Conservation (phyloP, 2,888 invertebrate genomes). For the Ophioninae sp. region DNA sequence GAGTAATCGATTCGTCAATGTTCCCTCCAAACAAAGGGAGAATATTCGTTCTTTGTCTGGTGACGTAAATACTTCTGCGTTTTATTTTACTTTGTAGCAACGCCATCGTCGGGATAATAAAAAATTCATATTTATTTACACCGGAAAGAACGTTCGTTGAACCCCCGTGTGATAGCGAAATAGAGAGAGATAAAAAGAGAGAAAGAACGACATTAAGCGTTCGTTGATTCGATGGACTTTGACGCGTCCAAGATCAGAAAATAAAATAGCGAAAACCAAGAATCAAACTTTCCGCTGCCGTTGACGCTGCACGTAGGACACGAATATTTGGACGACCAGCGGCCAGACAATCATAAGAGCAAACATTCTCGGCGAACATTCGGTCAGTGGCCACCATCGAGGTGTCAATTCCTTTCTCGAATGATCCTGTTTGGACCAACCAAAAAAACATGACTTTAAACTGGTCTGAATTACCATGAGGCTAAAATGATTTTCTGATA, state of each 20-base stretch:
- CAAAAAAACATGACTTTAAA: neutral
- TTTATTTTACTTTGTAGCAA: neutral
- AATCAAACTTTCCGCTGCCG: conserved; percentile 76
- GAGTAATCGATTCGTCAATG: neutral
- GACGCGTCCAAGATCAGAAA: neutral
- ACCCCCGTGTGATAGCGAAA: conserved; percentile 6
- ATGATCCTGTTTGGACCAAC: conserved; percentile 67
- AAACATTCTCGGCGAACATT: conserved; percentile 80
- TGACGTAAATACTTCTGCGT: neutral
- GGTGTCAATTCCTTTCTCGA: conserved; percentile 63
- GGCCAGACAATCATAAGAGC: conserved; percentile 86
- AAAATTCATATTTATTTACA: conserved; percentile 60
- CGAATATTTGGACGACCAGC: conserved; percentile 82
- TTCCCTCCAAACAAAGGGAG: neutral
- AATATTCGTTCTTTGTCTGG: neutral
- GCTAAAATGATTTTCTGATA: too few species aligned
- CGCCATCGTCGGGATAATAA: conserved; percentile 12
- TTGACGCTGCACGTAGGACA: conserved; percentile 73
- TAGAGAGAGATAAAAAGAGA: neutral
- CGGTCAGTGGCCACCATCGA: conserved; percentile 77
- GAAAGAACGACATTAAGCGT: conserved; percentile 56
- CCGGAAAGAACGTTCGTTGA: conserved; percentile 26
- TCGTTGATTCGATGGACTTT: conserved; percentile 47
- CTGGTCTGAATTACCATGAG: too few species aligned
- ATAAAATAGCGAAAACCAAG: neutral